Evolutionary conservation across 2,113 vertebrate genomes (phyloP).

Genomic region (Mesitornis unicolor): DNA sequence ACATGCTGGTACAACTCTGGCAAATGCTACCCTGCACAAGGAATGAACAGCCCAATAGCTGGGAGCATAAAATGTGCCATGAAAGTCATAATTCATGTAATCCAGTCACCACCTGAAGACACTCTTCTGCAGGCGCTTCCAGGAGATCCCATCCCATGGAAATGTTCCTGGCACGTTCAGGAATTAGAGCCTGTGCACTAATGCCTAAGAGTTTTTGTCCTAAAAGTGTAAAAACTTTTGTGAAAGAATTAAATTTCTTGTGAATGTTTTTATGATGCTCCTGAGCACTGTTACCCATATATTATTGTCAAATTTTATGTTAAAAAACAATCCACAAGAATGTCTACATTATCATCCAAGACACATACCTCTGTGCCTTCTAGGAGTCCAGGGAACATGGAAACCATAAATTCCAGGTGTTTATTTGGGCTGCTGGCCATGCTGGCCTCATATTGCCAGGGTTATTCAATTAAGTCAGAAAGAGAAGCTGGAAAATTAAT

Average conservation of each 20-base stretch:
- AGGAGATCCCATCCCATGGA: neutral
- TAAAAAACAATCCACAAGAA: neutral
- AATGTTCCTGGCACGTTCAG: neutral
- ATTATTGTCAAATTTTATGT: neutral
- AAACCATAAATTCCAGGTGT: constrained; percentile 3
- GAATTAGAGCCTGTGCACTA: neutral
- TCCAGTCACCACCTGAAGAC: neutral
- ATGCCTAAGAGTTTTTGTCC: neutral
- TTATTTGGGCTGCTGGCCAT: neutral
- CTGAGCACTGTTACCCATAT: neutral
- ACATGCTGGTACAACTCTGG: neutral
- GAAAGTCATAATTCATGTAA: neutral
- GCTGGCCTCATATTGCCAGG: neutral
- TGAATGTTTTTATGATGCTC: neutral
- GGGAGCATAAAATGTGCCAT: neutral
- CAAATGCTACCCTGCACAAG: neutral
- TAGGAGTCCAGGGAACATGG: neutral
- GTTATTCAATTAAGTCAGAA: neutral
- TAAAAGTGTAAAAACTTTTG: neutral
- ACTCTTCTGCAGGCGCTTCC: neutral
- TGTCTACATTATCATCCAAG: neutral
- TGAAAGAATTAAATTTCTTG: neutral
- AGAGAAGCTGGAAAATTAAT: neutral
- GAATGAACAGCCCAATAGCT: neutral
- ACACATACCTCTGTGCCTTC: neutral